Evolutionary conservation across 2,113 vertebrate species (phyloP).

Genomic region (Prinia subflava): DNA sequence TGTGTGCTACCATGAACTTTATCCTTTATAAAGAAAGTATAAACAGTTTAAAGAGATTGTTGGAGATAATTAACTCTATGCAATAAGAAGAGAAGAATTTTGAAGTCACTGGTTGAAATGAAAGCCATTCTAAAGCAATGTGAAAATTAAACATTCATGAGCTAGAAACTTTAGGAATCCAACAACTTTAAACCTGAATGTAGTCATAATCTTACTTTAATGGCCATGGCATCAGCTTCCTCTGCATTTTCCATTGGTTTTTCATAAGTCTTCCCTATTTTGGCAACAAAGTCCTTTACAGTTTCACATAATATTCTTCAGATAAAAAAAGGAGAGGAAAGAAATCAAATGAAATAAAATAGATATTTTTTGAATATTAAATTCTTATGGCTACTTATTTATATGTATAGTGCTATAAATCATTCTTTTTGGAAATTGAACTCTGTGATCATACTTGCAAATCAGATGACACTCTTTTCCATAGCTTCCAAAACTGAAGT

Average conservation of each 20-base stretch:
- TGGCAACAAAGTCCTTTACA: constrained; percentile 95
- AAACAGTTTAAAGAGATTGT: neutral
- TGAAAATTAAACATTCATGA: neutral
- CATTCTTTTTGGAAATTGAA: neutral
- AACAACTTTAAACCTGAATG: neutral
- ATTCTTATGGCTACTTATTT: neutral
- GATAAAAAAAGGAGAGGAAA: neutral
- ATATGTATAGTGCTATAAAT: neutral
- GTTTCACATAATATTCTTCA: constrained; percentile 94
- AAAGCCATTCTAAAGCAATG: neutral
- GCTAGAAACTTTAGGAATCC: neutral
- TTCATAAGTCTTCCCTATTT: constrained; percentile 92
- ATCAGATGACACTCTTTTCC: neutral
- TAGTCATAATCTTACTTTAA: constrained; percentile 81
- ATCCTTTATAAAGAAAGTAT: neutral
- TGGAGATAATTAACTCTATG: neutral
- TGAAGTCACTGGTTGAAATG: neutral
- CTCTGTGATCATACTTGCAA: neutral
- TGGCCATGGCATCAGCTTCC: constrained; percentile 86
- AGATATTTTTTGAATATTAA: neutral
- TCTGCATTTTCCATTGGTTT: constrained; percentile 85
- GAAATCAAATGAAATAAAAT: neutral
- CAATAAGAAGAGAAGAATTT: neutral
- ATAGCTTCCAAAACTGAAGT: neutral
- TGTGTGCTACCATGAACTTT: neutral